Evolutionary conservation across 2,113 vertebrate genomes (phyloP), one percentile per base, ranked within the genome.

Genomic region (Prionailurus viverrinus): DNA sequence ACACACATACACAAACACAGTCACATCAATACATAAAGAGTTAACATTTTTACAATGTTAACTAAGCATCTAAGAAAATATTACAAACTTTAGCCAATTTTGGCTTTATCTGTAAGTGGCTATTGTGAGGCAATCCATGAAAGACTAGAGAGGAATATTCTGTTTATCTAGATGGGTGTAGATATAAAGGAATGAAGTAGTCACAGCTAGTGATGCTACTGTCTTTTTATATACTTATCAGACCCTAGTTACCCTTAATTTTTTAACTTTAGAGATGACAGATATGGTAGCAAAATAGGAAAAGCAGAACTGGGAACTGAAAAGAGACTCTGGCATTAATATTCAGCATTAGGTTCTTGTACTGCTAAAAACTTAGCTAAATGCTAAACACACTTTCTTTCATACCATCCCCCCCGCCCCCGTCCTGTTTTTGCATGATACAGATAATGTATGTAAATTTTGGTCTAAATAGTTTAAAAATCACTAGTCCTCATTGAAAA

Each of bases 401-500:
- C 9, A 7, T 45, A 45, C 45, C 45, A 45, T 45, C 45, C 45
- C 45, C 96, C 91, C 96, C 36, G 36, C 36, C 84, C 84, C 84
- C 96, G 97, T 98, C 96, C 85, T 93, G 27, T 96, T 96, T 98
- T 98, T 97, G 45, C 94, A 69, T 86, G 89, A 68, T 93, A 96
- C 87, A 97, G 97, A 97, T 98, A 98, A 99, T 99, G 98, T 98
- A 97, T 98, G 69, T 98, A 97, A 97, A 36, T 98, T 98, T 98
- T 97, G 98, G 91, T 98, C 95, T 98, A 98, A 74, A 96, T 90
- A 96, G 96, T 94, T 98, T 97, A 96, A 98, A 98, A 98, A 95
- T 93, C 92, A 97, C 97, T 84, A 98, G 95, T 96, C 92, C 76
- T 97, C 97, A 96, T 78, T 97, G 89, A 98, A 98, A 97, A 96